Evolutionary conservation across 2,113 vertebrate genomes (phyloP), one percentile per base, ranked within the genome.

Genomic region (Phylloscopus whistleri): DNA sequence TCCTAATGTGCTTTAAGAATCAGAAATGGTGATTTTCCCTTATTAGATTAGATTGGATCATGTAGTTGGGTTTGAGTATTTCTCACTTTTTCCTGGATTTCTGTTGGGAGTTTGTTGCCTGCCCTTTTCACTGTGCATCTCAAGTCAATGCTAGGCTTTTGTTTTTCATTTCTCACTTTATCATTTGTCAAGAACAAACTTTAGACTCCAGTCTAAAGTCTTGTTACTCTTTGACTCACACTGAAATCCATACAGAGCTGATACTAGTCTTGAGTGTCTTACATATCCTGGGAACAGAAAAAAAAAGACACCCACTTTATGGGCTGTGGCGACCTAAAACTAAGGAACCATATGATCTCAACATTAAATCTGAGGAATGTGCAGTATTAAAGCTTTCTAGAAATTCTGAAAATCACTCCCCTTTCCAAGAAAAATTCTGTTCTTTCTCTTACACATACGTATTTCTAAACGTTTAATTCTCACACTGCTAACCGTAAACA

Each of bases 41-140:
- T 14, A 16, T 13, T 62, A 0, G 44, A 15, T 49, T 83, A 35
- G 10, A 31, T 19, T 66, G 23, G 13, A 14, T n/a, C 0, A 0
- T 30, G 46, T 22, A 49, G 5, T 3, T 86, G n/a, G 3, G 11
- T 64, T 68, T 35, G 10, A 3, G 0, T 63, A 7, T 37, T 91
- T 84, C 78, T 31, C 27, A 48, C 2, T 28, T 64, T 59, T 18
- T 48, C 16, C 24, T 75, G 10, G 10, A 59, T 8, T 73, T 82
- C 10, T 77, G 2, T 27, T 52, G 7, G 6, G 22, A 67, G 14
- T 59, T 33, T 43, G 5, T 49, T 51, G 52, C n/a, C 16, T 35
- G 5, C 17, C 18, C 2, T 84, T 89, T 87, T 72, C 24, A 66
- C n/a, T 49, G 9, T 44, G 24, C 18, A 78, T 27, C 17, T 75